A percentile compares a stretch with the other conserved stretches of the same genome.
Conservation (phyloP, 2,888 invertebrate genomes). For the Neoitamus cyanurus region DNA sequence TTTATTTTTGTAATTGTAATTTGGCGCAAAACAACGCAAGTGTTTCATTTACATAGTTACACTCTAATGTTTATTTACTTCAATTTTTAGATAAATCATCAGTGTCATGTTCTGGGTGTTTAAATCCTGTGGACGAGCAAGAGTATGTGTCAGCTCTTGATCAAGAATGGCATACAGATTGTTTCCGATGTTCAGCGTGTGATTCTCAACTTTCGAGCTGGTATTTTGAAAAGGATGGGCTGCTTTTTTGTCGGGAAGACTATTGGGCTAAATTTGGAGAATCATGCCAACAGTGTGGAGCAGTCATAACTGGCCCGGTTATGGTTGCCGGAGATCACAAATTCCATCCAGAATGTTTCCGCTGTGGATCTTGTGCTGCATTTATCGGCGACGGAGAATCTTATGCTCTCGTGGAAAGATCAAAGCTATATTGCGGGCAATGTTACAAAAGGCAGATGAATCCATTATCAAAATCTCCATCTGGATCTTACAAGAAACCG, state of each 20-base stretch:
- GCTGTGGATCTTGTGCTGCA: slow-evolving; percentile 81
- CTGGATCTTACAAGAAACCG: slow-evolving; percentile 65
- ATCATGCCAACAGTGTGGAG: slow-evolving; percentile 86
- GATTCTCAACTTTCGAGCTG: slow-evolving; percentile 85
- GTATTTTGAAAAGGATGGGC: slow-evolving; percentile 93
- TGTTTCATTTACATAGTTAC: too few relatives aligned
- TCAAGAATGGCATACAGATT: slow-evolving; percentile 90
- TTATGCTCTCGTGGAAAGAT: slow-evolving; percentile 90
- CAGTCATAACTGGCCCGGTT: slow-evolving; percentile 79
- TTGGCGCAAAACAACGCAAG: too few relatives aligned
- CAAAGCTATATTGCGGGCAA: slow-evolving; percentile 84
- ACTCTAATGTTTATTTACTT: too few relatives aligned
- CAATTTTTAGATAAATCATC: slow-evolving; percentile 31
- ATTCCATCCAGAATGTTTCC: slow-evolving; percentile 96
- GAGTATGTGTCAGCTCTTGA: slow-evolving; percentile 84
- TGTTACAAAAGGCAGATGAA: slow-evolving; percentile 82
- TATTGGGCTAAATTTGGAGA: slow-evolving; percentile 91
- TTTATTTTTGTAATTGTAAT: too few relatives aligned
- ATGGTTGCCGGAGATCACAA: slow-evolving; percentile 96
- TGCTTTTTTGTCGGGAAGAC: slow-evolving; percentile 88
- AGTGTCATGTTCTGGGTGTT: slow-evolving; percentile 59
- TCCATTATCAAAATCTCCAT: slow-evolving; percentile 48
- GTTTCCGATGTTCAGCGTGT: slow-evolving; percentile 93
- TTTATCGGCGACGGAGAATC: slow-evolving; percentile 94
- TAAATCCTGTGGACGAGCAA: slow-evolving; percentile 61